Conservation (phyloP, 2,888 invertebrate genomes). For the Monochamus alternatus region DNA sequence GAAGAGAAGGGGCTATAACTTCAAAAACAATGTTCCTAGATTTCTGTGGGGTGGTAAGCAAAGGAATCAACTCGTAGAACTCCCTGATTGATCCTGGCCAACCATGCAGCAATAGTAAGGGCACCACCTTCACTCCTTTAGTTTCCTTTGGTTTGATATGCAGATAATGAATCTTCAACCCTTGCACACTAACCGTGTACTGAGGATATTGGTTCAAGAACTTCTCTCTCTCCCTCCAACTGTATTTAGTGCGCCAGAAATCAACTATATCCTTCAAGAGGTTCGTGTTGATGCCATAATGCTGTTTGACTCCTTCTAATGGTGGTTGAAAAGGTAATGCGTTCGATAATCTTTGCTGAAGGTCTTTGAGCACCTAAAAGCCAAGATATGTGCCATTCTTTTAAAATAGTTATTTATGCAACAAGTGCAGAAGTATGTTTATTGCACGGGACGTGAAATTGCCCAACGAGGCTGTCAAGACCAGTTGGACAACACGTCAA, state of each 20-base stretch:
- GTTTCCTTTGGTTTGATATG: conserved; percentile 73
- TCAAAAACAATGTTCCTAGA: conserved; percentile 77
- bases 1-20: conserved; percentile 75
- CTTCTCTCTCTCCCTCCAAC: conserved; percentile 80
- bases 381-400: neutral
- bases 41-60: conserved; percentile 74
- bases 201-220: conserved; percentile 80
- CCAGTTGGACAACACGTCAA: too few species aligned
- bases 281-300: conserved; percentile 86
- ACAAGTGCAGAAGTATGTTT: too few species aligned
- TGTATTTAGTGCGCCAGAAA: conserved; percentile 84
- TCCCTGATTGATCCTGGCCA: conserved; percentile 94
- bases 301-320: conserved; percentile 80
- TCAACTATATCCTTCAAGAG: conserved; percentile 79
- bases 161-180: conserved; percentile 76
- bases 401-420: too few species aligned
- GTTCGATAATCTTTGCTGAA: conserved; percentile 74
- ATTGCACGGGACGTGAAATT: too few species aligned
- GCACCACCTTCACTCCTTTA: conserved; percentile 72
- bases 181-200: conserved; percentile 81
- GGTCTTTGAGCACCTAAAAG: conserved; percentile 75
- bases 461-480: too few species aligned
- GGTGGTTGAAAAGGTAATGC: conserved; percentile 70
- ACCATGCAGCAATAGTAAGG: conserved; percentile 85
- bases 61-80: conserved; percentile 84